Conservation (phyloP, 2,113 vertebrate species). For the Sporophila hypoxantha region DNA sequence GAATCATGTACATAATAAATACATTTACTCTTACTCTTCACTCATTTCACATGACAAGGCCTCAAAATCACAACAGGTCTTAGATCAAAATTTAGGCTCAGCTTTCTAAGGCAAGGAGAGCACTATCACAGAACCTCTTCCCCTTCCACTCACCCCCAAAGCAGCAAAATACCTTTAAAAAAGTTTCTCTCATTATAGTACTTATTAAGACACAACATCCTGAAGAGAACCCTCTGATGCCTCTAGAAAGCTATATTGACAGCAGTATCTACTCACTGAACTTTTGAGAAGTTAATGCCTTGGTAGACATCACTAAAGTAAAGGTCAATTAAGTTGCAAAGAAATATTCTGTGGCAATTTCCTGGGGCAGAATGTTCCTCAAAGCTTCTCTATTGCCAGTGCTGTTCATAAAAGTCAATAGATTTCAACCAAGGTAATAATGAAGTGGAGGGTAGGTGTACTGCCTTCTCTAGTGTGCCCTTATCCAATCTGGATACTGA, state of each 20-base stretch:
- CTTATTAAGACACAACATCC: neutral
- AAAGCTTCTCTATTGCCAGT: neutral
- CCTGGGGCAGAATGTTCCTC: neutral
- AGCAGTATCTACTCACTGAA: neutral
- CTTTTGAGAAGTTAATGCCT: neutral
- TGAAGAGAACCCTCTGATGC: neutral
- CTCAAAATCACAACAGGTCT: neutral
- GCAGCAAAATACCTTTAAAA: neutral
- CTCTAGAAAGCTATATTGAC: neutral
- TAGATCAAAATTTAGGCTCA: neutral
- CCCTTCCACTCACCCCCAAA: neutral
- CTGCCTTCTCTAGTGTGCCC: neutral
- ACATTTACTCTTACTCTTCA: neutral
- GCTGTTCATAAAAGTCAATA: neutral
- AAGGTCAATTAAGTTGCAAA: neutral
- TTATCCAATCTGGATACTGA: neutral
- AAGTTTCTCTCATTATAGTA: neutral
- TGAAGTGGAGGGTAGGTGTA: neutral
- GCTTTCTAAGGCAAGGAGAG: neutral
- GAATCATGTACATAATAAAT: neutral
- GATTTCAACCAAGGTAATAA: neutral
- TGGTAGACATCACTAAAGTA: neutral
- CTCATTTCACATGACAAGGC: neutral
- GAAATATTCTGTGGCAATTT: neutral
- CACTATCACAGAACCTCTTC: neutral